Evolutionary conservation across 2,113 vertebrate species (phyloP).

Genomic region (Ceyx melanurus): DNA sequence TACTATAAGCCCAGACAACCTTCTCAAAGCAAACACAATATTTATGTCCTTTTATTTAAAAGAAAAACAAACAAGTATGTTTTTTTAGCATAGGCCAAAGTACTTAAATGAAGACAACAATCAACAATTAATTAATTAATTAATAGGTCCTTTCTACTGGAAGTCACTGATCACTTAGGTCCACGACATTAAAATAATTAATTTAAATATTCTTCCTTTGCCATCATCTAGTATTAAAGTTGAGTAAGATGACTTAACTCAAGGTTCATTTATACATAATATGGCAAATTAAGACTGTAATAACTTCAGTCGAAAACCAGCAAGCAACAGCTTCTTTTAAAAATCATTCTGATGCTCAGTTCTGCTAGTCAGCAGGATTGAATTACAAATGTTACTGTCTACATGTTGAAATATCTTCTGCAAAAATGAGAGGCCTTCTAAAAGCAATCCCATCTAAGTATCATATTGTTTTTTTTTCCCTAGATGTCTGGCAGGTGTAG

Average conservation of each 20-base stretch:
- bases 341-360: constrained; percentile 5
- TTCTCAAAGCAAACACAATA: not conserved
- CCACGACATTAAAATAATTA: not conserved
- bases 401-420: constrained; percentile 49
- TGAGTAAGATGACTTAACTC: not conserved
- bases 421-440: constrained; percentile 54
- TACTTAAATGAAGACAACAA: not conserved
- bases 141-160: not conserved
- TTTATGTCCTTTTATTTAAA: not conserved
- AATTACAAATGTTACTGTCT: constrained; percentile 55
- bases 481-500: constrained; percentile 64
- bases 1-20: not conserved
- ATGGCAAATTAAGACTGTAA: constrained; percentile 8
- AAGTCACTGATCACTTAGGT: constrained; percentile 11
- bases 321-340: constrained; percentile 20
- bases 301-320: not conserved
- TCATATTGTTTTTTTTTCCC: constrained; percentile 47
- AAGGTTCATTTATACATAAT: not conserved
- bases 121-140: not conserved
- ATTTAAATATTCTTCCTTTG: constrained; percentile 20
- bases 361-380: constrained; percentile 48
- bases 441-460: constrained; percentile 60
- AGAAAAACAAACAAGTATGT: not conserved
- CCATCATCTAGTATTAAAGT: not conserved
- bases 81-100: not conserved